A percentile compares a stretch with the other conserved stretches of the same genome.
These are phyloP conservation scores for Oligia latruncula DNA, from an alignment of 2,888 invertebrate species.

Conservation along the genomic window DNA sequence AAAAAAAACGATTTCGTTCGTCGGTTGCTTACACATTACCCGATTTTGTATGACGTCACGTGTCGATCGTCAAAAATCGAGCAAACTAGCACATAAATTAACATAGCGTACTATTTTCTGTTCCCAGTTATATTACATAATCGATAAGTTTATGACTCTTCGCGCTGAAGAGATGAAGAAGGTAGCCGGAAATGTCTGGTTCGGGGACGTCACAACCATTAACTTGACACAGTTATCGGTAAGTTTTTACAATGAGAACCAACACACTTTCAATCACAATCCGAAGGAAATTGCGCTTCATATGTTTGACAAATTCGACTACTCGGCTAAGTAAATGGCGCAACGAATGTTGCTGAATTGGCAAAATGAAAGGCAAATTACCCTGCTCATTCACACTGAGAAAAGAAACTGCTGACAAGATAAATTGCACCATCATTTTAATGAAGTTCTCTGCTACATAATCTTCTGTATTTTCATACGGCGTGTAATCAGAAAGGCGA, in stretches of 20 bases:
- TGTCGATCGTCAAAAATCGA: neutral
- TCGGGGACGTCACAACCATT: conserved; percentile 94
- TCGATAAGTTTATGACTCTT: conserved; percentile 92
- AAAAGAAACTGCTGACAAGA: neutral
- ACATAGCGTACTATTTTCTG: neutral
- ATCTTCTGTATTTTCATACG: neutral
- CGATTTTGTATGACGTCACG: neutral
- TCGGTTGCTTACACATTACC: neutral
- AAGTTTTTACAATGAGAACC: conserved; percentile 13
- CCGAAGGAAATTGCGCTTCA: neutral
- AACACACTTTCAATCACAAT: neutral
- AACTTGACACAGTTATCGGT: conserved; percentile 92
- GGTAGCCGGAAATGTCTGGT: conserved; percentile 80
- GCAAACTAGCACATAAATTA: neutral
- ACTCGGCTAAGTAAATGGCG: neutral
- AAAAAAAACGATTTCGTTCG: neutral
- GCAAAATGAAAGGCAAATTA: too few species aligned
- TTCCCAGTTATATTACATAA: conserved; percentile 85
- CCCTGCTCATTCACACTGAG: too few species aligned
- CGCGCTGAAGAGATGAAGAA: conserved; percentile 90
- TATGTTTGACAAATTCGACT: neutral
- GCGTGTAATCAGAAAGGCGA: too few species aligned
- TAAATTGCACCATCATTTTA: neutral
- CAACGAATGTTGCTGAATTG: too few species aligned
- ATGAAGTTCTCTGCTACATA: neutral